Percentiles rank a stretch among this genome's conserved stretches.
phyloP scores from a whole-genome alignment of 2,113 vertebrate species.

The Plectropomus leopardus region DNA sequence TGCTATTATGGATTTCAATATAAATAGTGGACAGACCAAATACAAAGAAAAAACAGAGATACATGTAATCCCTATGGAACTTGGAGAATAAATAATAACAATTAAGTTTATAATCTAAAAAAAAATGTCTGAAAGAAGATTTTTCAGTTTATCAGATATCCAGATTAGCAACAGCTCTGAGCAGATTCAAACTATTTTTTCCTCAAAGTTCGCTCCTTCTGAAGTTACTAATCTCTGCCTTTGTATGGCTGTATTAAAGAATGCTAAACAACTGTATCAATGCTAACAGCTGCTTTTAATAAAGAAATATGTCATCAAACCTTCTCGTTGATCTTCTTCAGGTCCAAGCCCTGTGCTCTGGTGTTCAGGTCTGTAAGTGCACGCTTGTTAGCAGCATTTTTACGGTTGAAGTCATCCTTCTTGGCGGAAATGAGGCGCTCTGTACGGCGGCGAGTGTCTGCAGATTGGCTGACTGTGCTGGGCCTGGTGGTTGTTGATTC shows the following conservation, averaged over 20 bases:
- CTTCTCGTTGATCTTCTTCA: constrained; percentile 93
- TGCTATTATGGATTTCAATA: too few species aligned
- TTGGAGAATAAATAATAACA: not conserved
- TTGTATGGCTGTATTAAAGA: not conserved
- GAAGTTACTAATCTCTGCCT: not conserved
- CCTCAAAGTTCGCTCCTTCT: not conserved
- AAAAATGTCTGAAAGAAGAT: not conserved
- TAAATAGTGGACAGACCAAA: too few species aligned
- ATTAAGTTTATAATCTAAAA: not conserved
- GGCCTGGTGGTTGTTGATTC: constrained; percentile 83
- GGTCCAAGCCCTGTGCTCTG: constrained; percentile 81
- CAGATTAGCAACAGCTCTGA: too few species aligned
- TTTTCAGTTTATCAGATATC: too few species aligned
- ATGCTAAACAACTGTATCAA: not conserved
- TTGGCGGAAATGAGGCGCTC: constrained; percentile 87
- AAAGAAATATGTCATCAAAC: constrained; percentile 67
- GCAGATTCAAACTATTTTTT: not conserved
- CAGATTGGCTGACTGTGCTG: constrained; percentile 89
- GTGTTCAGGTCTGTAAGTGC: constrained; percentile 86
- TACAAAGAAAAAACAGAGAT: not conserved
- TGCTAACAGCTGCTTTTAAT: not conserved
- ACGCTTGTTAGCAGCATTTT: constrained; percentile 89
- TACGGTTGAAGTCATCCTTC: constrained; percentile 90
- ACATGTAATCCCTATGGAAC: not conserved
- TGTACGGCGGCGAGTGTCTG: constrained; percentile 82